Conservation (phyloP, 2,113 vertebrate genomes). For the Antechinus stuartii region DNA sequence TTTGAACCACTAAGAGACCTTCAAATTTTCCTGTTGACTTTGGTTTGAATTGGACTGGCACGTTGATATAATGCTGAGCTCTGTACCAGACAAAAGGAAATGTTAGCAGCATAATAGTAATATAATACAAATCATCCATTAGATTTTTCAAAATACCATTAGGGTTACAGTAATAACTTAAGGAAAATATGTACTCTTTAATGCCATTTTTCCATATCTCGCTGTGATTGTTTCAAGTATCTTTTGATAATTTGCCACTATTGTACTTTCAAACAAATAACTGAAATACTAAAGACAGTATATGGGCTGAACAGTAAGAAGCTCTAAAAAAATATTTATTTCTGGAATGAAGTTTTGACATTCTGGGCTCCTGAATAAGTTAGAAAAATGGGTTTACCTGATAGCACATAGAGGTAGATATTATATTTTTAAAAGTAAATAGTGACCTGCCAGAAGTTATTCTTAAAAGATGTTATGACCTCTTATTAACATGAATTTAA, state of each 20-base stretch:
- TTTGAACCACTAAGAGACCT: conserved; percentile 88
- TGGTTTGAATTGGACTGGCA: conserved; percentile 96
- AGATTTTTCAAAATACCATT: too few species aligned
- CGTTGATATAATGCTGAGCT: conserved; percentile 94
- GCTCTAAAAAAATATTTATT: conserved; percentile 6
- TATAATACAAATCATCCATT: too few species aligned
- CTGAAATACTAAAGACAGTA: background rate
- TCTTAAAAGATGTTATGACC: background rate
- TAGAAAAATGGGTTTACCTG: background rate
- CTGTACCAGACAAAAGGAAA: conserved; percentile 80
- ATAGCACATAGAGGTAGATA: background rate
- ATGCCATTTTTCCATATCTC: conserved; percentile 13
- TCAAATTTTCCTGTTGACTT: conserved; percentile 86
- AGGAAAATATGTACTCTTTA: background rate
- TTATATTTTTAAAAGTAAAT: background rate
- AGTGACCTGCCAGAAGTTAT: background rate
- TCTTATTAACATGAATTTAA: too few species aligned
- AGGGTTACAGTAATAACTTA: background rate
- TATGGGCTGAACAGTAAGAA: background rate
- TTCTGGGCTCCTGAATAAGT: conserved; percentile 4
- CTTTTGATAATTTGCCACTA: background rate
- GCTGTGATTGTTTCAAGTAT: background rate
- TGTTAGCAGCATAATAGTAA: background rate
- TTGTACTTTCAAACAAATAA: background rate
- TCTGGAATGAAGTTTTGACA: background rate